Conservation (phyloP, 2,113 vertebrate species). For the Clupea harengus region DNA sequence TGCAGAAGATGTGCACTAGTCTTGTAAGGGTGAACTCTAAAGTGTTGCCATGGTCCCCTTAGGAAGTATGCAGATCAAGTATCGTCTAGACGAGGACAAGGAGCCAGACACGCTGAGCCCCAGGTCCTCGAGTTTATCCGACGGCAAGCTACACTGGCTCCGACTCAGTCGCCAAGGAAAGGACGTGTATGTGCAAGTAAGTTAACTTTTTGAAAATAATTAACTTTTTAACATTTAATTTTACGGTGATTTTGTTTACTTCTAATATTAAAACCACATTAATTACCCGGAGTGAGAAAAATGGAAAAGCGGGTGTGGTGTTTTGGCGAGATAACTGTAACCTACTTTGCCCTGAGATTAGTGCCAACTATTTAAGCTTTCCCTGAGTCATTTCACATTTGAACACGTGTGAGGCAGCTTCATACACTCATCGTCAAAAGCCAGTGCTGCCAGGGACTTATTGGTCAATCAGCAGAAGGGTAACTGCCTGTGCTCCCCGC, state of each 20-base stretch:
- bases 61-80: conserved; percentile 84
- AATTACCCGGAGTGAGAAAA: background rate
- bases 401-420: background rate
- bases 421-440: background rate
- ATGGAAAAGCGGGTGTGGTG: background rate
- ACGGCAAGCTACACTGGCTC: conserved; percentile 73
- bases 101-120: conserved; percentile 71
- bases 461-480: background rate
- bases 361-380: background rate
- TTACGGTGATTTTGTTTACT: background rate
- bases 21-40: background rate
- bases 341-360: background rate
- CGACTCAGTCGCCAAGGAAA: conserved; percentile 76
- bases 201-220: background rate
- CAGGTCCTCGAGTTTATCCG: conserved; percentile 75
- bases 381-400: background rate
- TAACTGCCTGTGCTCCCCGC: background rate
- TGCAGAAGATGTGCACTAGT: background rate
- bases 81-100: conserved; percentile 70
- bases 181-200: conserved; percentile 77
- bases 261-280: background rate
- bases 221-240: background rate
- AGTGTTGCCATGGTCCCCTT: conserved; percentile 52
- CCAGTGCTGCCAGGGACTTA: background rate
- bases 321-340: background rate